These are phyloP conservation scores for Rhopalosiphum maidis DNA, from an alignment of 1,140 invertebrate species.

Conservation along the genomic window DNA sequence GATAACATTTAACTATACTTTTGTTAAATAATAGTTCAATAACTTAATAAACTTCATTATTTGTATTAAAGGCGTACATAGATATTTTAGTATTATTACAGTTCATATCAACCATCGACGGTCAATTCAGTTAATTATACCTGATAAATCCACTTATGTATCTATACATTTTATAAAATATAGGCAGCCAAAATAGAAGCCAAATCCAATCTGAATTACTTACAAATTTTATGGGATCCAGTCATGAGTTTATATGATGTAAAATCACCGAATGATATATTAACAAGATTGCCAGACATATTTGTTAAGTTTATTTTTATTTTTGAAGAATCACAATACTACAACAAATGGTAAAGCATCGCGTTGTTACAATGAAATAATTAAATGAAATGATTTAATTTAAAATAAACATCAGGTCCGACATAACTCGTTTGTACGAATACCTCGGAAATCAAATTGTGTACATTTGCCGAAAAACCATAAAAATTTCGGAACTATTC, in stretches of 20 bases:
- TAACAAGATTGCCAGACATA: constrained; percentile 6
- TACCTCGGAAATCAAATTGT: constrained; percentile 50
- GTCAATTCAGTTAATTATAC: not conserved
- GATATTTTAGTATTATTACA: not conserved
- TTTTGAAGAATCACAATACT: constrained; percentile 29
- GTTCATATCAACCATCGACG: not conserved
- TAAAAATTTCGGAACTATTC: constrained; percentile 23
- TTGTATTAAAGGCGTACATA: not conserved
- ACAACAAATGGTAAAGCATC: constrained; percentile 42
- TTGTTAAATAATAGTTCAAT: not conserved
- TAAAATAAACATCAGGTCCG: not conserved
- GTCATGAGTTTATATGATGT: not conserved
- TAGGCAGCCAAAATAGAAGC: constrained; percentile 25
- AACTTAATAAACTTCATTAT: not conserved
- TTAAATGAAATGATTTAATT: not conserved
- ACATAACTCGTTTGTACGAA: constrained; percentile 41
- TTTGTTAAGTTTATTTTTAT: constrained; percentile 35
- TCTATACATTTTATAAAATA: not conserved
- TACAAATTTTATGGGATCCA: constrained; percentile 2
- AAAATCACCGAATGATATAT: not conserved
- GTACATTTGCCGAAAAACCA: constrained; percentile 29
- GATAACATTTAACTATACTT: too few relatives aligned
- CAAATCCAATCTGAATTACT: constrained; percentile 21
- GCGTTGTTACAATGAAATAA: not conserved
- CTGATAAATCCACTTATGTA: not conserved